phyloP scores from a whole-genome alignment of 2,113 vertebrate species.

The Cepphus grylle region DNA sequence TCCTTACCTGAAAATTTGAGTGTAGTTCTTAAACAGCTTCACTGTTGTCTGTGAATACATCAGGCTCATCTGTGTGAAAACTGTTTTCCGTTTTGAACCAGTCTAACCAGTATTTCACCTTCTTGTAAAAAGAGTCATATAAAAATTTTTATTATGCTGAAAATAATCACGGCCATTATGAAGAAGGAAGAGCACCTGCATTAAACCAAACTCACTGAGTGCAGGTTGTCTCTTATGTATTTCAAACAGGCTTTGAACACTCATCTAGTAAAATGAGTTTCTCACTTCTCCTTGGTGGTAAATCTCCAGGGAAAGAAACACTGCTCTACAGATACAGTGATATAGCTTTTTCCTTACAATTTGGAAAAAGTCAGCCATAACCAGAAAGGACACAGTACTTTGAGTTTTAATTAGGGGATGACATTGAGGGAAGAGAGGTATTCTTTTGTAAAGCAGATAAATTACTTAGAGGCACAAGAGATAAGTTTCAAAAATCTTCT shows the following conservation, averaged over 20 bases:
- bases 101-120: neutral
- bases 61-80: neutral
- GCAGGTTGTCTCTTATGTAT: neutral
- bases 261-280: neutral
- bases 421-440: neutral
- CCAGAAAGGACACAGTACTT: neutral
- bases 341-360: neutral
- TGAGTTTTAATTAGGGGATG: neutral
- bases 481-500: neutral
- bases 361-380: neutral
- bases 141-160: neutral
- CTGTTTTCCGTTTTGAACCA: neutral
- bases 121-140: neutral
- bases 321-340: neutral
- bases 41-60: neutral
- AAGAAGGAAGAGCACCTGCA: neutral
- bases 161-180: neutral
- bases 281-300: neutral
- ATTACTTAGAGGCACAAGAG: neutral
- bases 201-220: neutral
- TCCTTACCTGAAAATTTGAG: neutral
- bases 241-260: neutral
- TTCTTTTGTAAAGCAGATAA: neutral
- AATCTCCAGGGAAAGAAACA: neutral
- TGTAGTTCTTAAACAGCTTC: neutral